Percentiles rank a stretch among this genome's conserved stretches.
These are phyloP conservation scores for Pao palembangensis DNA, from an alignment of 2,113 vertebrate species.

Conservation along the genomic window DNA sequence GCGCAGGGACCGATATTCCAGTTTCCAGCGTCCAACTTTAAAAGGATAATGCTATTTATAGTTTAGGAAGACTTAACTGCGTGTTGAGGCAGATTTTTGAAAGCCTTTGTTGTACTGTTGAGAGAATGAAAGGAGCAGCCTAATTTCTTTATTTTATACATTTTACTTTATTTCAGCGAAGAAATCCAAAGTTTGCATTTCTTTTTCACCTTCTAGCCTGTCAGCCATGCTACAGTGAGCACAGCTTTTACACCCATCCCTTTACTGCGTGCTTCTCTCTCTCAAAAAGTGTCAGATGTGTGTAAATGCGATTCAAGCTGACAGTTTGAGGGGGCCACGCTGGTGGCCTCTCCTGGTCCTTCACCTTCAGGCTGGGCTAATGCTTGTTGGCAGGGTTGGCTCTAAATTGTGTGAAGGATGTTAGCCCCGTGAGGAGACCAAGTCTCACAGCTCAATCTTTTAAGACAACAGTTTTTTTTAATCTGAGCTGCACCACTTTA, in stretches of 20 bases:
- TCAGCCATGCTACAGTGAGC: slow-evolving; percentile 2
- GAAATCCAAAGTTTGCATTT: not conserved
- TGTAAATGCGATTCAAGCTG: slow-evolving; percentile 40
- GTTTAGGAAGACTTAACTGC: not conserved
- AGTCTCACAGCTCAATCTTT: too few species aligned
- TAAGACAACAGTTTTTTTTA: not conserved
- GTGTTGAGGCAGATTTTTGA: too few species aligned
- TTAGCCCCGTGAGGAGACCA: not conserved
- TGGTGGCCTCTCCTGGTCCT: slow-evolving; percentile 22
- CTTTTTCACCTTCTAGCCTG: not conserved
- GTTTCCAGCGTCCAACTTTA: slow-evolving; percentile 11
- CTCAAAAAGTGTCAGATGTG: slow-evolving; percentile 27
- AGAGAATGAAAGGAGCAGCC: slow-evolving; percentile 2
- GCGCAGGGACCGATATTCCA: slow-evolving; percentile 17
- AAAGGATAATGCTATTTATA: slow-evolving; percentile 2
- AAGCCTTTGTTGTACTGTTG: too few species aligned
- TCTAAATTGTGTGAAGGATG: slow-evolving; percentile 14
- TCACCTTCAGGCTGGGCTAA: slow-evolving; percentile 32
- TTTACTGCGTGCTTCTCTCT: not conserved
- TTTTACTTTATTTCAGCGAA: too few species aligned
- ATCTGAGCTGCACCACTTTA: too few species aligned
- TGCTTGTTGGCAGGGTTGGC: slow-evolving; percentile 44
- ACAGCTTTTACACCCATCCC: slow-evolving; percentile 8
- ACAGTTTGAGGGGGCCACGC: slow-evolving; percentile 18
- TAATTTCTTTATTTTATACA: not conserved